Conservation (phyloP, 2,888 invertebrate species). For the Lasioglossum figueresi region DNA sequence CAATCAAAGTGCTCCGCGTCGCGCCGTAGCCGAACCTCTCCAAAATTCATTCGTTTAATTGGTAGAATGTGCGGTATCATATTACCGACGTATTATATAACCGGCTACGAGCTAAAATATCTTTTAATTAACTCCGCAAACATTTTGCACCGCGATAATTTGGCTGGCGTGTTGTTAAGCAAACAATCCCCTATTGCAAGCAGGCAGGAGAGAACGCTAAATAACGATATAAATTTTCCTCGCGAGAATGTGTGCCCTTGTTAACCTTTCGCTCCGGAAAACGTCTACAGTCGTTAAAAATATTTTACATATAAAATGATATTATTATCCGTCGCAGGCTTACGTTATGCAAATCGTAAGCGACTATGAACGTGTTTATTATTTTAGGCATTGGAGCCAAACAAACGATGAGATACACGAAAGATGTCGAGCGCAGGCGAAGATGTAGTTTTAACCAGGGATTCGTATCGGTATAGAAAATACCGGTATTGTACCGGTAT, state of each 20-base stretch:
- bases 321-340: not conserved
- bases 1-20: not conserved
- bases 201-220: not conserved
- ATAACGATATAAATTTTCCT: constrained; percentile 2
- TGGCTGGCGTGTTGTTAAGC: constrained; percentile 10
- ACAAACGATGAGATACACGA: not conserved
- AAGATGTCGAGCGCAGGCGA: too few species aligned
- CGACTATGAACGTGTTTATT: not conserved
- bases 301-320: not conserved
- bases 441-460: too few species aligned
- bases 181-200: constrained; percentile 1
- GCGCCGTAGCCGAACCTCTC: not conserved
- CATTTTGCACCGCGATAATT: constrained; percentile 6
- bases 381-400: not conserved
- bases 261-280: not conserved
- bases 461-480: too few species aligned
- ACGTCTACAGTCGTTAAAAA: not conserved
- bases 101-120: constrained; percentile 26
- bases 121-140: constrained; percentile 40
- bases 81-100: not conserved
- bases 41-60: constrained; percentile 39
- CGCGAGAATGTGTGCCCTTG: not conserved
- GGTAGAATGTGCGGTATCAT: not conserved
- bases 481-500: too few species aligned
- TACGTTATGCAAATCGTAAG: not conserved